phyloP scores from a whole-genome alignment of 2,888 invertebrate genomes.

The Gisinianus flammeolus region DNA sequence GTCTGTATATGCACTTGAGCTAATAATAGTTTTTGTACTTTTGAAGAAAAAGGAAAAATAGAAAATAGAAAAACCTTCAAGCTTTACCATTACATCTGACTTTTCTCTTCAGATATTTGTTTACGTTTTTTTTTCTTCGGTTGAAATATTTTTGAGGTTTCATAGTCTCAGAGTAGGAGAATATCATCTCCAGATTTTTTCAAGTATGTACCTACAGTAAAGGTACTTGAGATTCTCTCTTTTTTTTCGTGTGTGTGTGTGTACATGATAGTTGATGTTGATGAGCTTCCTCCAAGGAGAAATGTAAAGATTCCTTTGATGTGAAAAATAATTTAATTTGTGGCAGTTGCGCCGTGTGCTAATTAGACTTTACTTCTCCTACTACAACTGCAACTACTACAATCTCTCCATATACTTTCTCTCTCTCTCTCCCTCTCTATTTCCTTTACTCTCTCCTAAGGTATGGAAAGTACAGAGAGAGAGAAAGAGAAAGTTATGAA shows the following conservation, averaged over 20 bases:
- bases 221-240: not conserved
- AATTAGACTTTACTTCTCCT: conserved; percentile 20
- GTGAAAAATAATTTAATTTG: conserved; percentile 28
- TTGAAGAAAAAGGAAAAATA: too few relatives aligned
- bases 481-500: too few relatives aligned
- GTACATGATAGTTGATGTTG: not conserved
- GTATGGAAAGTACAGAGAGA: not conserved
- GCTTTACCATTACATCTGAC: too few relatives aligned
- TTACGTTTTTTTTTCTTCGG: not conserved
- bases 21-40: not conserved
- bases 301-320: conserved; percentile 22
- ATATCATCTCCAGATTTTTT: too few relatives aligned
- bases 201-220: too few relatives aligned
- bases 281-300: not conserved
- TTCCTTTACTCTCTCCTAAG: not conserved
- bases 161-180: not conserved
- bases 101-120: too few relatives aligned
- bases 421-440: not conserved
- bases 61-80: too few relatives aligned
- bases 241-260: not conserved
- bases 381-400: not conserved
- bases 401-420: not conserved
- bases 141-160: not conserved
- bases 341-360: conserved; percentile 21
- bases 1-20: too few relatives aligned